A percentile compares a stretch with the other conserved stretches of the same genome.
Conservation (phyloP, 2,797 vertebrate species). For the Ispidina lecontei region DNA sequence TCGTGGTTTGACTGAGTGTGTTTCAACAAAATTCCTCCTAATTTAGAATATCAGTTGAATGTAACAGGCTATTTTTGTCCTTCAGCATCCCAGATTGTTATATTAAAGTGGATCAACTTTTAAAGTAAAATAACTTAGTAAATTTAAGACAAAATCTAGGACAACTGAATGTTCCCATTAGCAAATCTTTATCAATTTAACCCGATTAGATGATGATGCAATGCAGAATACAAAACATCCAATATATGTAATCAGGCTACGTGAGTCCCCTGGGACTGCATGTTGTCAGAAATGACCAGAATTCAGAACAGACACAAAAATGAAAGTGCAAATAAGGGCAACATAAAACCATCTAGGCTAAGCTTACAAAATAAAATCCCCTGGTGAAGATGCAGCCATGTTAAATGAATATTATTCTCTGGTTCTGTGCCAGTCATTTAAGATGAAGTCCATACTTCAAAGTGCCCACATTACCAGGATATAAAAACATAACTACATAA, state of each 20-base stretch:
- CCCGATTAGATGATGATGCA: conserved; percentile 24
- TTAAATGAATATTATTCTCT: background rate
- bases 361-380: background rate
- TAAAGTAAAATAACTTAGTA: conserved; percentile 26
- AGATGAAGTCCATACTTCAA: background rate
- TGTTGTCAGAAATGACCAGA: background rate
- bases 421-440: background rate
- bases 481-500: background rate
- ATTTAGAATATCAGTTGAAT: background rate
- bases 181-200: conserved; percentile 41
- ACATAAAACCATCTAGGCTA: background rate
- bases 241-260: conserved; percentile 6
- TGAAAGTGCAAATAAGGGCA: background rate
- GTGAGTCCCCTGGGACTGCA: background rate
- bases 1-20: background rate
- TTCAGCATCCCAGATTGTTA: background rate
- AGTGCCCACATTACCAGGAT: background rate
- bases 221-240: conserved; percentile 13
- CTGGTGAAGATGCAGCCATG: background rate
- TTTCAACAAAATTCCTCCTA: background rate
- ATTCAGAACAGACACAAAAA: background rate
- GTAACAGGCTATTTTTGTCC: background rate
- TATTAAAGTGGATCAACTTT: conserved; percentile 25
- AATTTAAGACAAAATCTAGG: conserved; percentile 46
- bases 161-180: conserved; percentile 22